Conservation (phyloP, 2,113 vertebrate species). For the Cromileptes altivelis region DNA sequence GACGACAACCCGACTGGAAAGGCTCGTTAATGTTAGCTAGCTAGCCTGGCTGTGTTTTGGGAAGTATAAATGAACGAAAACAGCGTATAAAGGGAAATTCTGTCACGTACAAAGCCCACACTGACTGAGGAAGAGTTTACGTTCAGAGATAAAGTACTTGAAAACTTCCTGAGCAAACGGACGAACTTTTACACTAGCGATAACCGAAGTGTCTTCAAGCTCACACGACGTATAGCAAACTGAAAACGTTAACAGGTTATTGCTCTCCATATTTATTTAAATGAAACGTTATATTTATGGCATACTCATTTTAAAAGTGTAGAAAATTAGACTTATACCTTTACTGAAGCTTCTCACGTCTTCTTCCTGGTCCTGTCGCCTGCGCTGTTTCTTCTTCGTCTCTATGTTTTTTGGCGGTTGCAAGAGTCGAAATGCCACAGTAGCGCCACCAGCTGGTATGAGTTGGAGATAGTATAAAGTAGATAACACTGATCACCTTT, state of each 20-base stretch:
- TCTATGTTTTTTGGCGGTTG: too few relatives aligned
- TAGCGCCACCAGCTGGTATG: too few relatives aligned
- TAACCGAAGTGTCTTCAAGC: background rate
- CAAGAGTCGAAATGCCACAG: too few relatives aligned
- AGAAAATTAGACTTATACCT: conserved; percentile 55
- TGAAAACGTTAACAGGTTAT: fast-evolving
- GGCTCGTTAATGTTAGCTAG: background rate
- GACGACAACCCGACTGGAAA: background rate
- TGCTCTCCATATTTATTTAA: background rate
- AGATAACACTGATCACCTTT: too few relatives aligned
- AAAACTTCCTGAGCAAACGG: conserved; percentile 18
- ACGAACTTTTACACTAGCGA: background rate
- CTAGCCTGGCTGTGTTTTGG: background rate
- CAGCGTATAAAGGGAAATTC: background rate
- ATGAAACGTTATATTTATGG: background rate
- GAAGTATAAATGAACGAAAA: background rate
- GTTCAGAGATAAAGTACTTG: background rate
- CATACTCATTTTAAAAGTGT: fast-evolving
- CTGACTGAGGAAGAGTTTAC: too few relatives aligned
- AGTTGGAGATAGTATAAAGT: too few relatives aligned
- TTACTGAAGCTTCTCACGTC: conserved; percentile 46
- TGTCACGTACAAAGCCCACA: background rate
- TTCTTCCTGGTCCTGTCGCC: conserved; percentile 60
- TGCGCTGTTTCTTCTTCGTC: background rate
- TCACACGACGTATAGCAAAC: background rate